These are phyloP conservation scores for Takifugu bimaculatus DNA, from an alignment of 2,113 vertebrate genomes.

Conservation along the genomic window DNA sequence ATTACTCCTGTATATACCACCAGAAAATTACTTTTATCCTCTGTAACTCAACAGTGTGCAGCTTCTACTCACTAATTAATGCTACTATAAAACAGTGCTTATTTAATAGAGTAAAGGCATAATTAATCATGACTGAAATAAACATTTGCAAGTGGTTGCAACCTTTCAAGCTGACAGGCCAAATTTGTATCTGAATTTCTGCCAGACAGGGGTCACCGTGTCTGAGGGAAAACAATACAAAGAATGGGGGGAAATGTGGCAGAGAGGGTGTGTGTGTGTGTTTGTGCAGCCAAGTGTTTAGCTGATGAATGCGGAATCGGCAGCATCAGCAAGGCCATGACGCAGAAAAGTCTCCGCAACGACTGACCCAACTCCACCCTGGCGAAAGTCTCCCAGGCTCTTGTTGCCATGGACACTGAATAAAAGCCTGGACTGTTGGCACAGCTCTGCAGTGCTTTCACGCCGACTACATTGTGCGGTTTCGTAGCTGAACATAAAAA, in stretches of 20 bases:
- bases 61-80: no score
- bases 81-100: no score
- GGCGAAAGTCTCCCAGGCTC: conserved; percentile 37
- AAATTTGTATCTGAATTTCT: neutral
- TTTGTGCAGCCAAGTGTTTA: conserved; percentile 28
- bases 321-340: conserved; percentile 41
- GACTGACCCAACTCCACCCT: conserved; percentile 44
- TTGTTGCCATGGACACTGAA: conserved; percentile 66
- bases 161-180: no score
- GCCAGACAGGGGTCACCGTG: conserved; percentile 26
- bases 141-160: no score
- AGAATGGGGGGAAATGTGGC: neutral
- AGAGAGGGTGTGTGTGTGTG: neutral
- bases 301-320: conserved; percentile 26
- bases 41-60: no score
- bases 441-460: conserved; percentile 28
- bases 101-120: no score
- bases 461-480: neutral
- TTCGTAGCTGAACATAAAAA: no score
- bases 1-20: no score
- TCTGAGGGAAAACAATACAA: conserved; percentile 26
- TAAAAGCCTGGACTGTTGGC: conserved; percentile 22
- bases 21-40: no score
- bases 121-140: no score
- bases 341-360: conserved; percentile 26